Evolutionary conservation across 2,888 invertebrate genomes (phyloP), one percentile per base, ranked within the genome.

Genomic region (Selenia dentaria): DNA sequence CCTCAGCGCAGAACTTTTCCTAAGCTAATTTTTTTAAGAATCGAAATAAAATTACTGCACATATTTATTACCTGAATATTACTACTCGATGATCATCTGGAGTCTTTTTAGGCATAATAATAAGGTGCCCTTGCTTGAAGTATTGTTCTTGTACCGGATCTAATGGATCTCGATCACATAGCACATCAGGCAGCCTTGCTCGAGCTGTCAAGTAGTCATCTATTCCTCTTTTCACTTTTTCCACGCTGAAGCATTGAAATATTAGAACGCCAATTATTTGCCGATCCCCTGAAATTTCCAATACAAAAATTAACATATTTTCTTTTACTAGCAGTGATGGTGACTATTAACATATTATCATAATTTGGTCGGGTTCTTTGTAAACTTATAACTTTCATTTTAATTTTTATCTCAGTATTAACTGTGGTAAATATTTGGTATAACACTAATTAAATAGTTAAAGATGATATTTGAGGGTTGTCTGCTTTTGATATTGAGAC

Each of bases 191-290:
- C 59, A 66, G 63, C 6, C 43, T 61, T 6, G 35, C 31, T 10
- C 60, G 51, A 0, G 64, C 59, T 12, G 62, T 52, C 48, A 61
- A 68, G 47, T 64, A 70, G 49, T 67, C 67, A 20, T 76, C 75
- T 2, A 76, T 42, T 22, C 64, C 67, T 36, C 60, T 51, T 26
- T 76, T 72, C 2, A 51, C 40, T 26, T 59, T 61, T 33, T 72
- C 70, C 0, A 68, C 59, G 49, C 68, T 70, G 54, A 71, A 70
- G 0, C 57, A 53, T 11, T 62, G 58, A 0, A 64, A 45, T 0
- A 67, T 52, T 0, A 74, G 54, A 10, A 64, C 60, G 3, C 71
- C 63, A 0, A 62, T 36, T 9, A 71, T 61, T 38, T 63, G 59
- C 33, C 60, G 56, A 35, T 72, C 64, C 45, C 64, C 74, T 74